Evolutionary conservation across 2,888 invertebrate species (phyloP), one percentile per base, ranked within the genome.

Genomic region (Blastobasis lacticolella): DNA sequence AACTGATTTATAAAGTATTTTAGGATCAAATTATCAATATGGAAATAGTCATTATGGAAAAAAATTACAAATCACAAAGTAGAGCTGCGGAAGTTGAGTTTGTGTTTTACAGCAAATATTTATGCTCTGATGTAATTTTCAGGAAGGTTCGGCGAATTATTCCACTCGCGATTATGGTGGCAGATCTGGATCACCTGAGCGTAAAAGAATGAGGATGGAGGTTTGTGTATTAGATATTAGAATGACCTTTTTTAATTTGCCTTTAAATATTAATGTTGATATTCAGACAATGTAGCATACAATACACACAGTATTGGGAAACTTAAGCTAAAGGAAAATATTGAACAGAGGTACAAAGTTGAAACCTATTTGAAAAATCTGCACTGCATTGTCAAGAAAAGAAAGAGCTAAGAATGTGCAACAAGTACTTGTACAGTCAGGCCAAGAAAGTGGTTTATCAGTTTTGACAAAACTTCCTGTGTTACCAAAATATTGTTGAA

Each of bases 131-230:
- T 45, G 57, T 48, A 41, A 50, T 63, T 68, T 75, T 53, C 64
- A 89, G 89, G 89, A 89, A 58, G 71, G 72, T 59, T 78, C 88
- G 55, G 81, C 85, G 63, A 84, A 81, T 60, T 89, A 88, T 70
- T 84, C 88, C 49, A 85, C 78, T 59, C 81, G 90, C 57, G 90
- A 90, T 53, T 89, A 90, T 73, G 87, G 88, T 60, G 79, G 85
- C 55, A 83, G 90, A 57, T 84, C 90, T 58, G 88, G 90, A 57
- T 91, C 92, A 50, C 92, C 92, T 47, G 92, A 92, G 48, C 84
- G 91, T 53, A 92, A 92, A 74, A 82, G 91, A 72, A 87, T 91
- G 78, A 90, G 91, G 67, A 83, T 90, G 62, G 91, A 91, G 89
- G 91, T 91, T 64, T 78, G 85, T 84, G 47, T 41, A 37, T 9